Evolutionary conservation across 2,797 vertebrate genomes (phyloP), one percentile per base, ranked within the genome.

Genomic region (Ceryle rudis): DNA sequence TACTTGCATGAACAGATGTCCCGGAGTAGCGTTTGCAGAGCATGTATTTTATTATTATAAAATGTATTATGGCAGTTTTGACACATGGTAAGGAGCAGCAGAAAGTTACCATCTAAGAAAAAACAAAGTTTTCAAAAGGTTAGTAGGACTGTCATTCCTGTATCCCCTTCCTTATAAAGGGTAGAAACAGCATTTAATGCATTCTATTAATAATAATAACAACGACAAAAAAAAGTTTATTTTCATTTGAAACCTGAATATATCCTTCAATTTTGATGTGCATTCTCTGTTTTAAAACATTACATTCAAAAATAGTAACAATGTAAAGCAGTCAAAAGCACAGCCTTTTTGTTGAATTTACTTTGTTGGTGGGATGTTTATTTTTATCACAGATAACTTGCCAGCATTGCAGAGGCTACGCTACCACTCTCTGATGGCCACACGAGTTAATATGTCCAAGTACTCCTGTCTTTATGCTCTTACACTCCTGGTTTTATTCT

Each of bases 201-300:
- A 21, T 64, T 35, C 33, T 86, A 39, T 61, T 81, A 47, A 70
- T 81, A 23, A 49, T 11, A 26, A 73, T 41, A 41, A 41, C 12
- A 39, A 39, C 10, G 10, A 37, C 37, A 89, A 9, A 4, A 29
- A 2, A 41, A 54, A 58, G 13, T 31, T 8, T 0, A 39, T 93
- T 94, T 79, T 78, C 15, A 60, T 86, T 21, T 60, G 67, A 91
- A 47, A 17, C 4, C 5, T 14, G 8, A 51, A 46, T 74, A 46
- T 52, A 85, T 93, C 14, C 62, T 71, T 96, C 51, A 77, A 21
- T 90, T 94, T 80, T 69, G 31, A 58, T 79, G n/a, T 67, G 70
- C 83, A 92, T 80, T 75, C 79, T 96, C 29, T 35, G 86, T 70
- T 95, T 96, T 84, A 85, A 95, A 96, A 81, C 22, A 79, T 51